Conservation (phyloP, 2,113 vertebrate genomes). For the Delphinapterus leucas region DNA sequence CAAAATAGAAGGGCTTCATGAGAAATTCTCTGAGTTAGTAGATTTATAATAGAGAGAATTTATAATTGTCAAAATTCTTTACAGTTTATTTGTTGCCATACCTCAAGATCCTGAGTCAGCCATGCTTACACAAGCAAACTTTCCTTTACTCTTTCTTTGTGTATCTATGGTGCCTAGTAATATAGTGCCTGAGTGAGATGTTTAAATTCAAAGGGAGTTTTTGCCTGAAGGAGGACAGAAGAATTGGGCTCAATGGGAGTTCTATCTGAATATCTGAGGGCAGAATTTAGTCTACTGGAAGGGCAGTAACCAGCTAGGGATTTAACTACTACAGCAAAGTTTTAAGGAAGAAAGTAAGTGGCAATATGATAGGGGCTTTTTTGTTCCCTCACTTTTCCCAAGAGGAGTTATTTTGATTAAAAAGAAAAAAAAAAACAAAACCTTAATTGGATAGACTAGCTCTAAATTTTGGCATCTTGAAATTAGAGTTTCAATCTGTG, state of each 20-base stretch:
- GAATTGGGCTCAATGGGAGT: conserved; percentile 74
- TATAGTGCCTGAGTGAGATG: conserved; percentile 30
- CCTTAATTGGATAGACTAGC: background rate
- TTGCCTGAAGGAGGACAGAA: conserved; percentile 73
- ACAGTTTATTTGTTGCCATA: conserved; percentile 31
- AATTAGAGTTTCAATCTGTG: background rate
- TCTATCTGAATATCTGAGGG: conserved; percentile 31
- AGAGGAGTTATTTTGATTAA: conserved; percentile 7
- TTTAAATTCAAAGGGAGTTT: conserved; percentile 71
- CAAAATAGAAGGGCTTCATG: background rate
- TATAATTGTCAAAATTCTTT: conserved; percentile 27
- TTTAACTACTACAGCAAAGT: conserved; percentile 58
- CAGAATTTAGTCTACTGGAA: conserved; percentile 53
- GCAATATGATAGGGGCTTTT: background rate
- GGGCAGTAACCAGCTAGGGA: conserved; percentile 50
- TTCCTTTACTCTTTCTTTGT: background rate
- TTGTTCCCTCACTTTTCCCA: background rate
- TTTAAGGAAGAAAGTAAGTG: conserved; percentile 57
- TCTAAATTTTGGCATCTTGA: background rate
- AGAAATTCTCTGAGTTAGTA: conserved; percentile 8
- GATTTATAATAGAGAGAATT: background rate
- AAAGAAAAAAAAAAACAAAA: background rate
- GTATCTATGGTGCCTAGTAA: conserved; percentile 46
- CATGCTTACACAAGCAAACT: conserved; percentile 18
- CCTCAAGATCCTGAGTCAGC: conserved; percentile 18